A percentile compares a stretch with the other conserved stretches of the same genome.
These are phyloP conservation scores for Artibeus jamaicensis DNA, from an alignment of 2,797 vertebrate genomes.

Conservation along the genomic window DNA sequence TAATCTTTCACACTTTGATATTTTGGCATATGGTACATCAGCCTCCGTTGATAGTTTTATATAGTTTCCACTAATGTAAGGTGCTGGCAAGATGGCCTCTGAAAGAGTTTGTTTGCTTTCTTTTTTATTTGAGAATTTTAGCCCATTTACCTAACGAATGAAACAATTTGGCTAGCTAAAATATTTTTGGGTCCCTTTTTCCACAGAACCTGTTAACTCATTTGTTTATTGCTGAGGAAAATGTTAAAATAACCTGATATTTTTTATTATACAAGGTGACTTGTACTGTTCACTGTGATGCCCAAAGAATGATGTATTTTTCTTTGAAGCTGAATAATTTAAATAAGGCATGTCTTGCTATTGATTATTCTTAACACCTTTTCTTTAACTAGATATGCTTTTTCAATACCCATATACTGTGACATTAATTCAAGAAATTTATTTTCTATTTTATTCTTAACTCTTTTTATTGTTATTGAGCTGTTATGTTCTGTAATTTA, in stretches of 20 bases:
- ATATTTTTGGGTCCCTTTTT: neutral
- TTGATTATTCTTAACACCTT: conserved; percentile 19
- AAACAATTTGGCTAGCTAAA: neutral
- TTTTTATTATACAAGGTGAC: neutral
- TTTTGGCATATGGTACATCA: neutral
- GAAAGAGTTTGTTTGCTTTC: neutral
- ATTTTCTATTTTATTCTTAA: neutral
- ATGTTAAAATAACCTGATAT: neutral
- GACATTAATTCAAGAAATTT: neutral
- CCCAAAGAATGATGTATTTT: neutral
- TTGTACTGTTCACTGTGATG: neutral
- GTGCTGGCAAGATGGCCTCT: neutral
- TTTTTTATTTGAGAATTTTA: conserved; percentile 35
- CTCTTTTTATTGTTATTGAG: neutral
- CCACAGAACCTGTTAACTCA: neutral
- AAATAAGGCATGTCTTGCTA: neutral
- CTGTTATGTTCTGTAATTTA: neutral
- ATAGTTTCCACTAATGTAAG: neutral
- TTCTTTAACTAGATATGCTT: neutral
- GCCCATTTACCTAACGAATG: neutral
- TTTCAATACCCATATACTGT: neutral
- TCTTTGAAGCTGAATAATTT: neutral
- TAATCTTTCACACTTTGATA: neutral
- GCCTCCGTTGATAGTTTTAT: neutral
- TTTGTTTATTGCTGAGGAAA: conserved; percentile 19